Base-by-base conservation (phyloP, 2,113 vertebrate species). In the Malurus melanocephalus region DNA sequence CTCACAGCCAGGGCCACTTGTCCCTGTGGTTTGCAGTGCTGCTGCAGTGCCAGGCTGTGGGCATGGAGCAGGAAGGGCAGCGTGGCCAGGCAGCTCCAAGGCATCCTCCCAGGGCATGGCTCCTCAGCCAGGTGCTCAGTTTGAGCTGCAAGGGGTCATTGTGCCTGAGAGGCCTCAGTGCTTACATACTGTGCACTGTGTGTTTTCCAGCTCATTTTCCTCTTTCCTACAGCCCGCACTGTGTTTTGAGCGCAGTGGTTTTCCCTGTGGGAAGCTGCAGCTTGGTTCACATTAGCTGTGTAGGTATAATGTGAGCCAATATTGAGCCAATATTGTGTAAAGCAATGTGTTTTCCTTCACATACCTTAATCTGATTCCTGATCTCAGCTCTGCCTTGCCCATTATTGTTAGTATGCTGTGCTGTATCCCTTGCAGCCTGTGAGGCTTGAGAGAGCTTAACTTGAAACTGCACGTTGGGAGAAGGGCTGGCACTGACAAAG, bases 1-100 rank as follows among this genome's bases (percentile, higher is more conserved):
- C 32, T 53, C 1, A 1, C 38, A 35, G 64, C 0, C 0, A 52
- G 60, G 38, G 45, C n/a, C 45, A 1, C 20, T 16, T 6, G 2
- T 28, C 46, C 1, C 33, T 8, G 43, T 3, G 65, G 12, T 32
- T 26, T 43, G 15, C 0, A 4, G 8, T 23, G 83, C 57, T 61
- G 43, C 38, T 61, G 68, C 2, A 1, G 7, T 38, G 81, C 21
- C 0, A 0, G n/a, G 24, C 0, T 5, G 22, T 9, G n/a, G 40
- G 53, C 7, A 7, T 55, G 82, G 57, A 16, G 9, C 4, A 30
- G 52, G 11, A 38, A 30, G 38, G 33, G 23, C 22, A 33, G 49
- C 0, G 0, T 20, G 59, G 49, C 28, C n/a, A 51, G 7, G 28
- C 51, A 59, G 60, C 55, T 30, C 48, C 8, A 2, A 53, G 26